Percentiles rank a stretch among this genome's conserved stretches.
Evolutionary conservation across 1,140 invertebrate genomes (phyloP).

Genomic region (Brachionus rotundiformis): DNA sequence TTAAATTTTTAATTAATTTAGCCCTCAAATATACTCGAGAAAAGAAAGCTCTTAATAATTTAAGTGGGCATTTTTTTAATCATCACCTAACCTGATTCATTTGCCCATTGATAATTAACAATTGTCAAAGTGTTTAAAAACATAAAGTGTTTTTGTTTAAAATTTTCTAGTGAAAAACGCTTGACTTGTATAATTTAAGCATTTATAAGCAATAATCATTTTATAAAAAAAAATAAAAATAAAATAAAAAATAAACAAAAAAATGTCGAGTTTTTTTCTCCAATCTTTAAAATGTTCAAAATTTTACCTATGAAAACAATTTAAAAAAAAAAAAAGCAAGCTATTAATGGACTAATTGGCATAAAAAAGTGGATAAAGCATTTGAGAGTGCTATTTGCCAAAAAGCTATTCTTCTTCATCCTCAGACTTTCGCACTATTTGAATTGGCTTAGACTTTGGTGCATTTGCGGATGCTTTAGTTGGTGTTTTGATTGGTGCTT

Average conservation of each 20-base stretch:
- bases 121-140: too few species aligned
- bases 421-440: conserved; percentile 19
- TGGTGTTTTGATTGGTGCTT: not conserved
- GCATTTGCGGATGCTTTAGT: not conserved
- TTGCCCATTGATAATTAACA: too few species aligned
- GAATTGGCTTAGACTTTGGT: conserved; percentile 17
- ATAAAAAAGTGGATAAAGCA: not conserved
- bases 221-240: not conserved
- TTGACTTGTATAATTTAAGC: not conserved
- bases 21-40: too few species aligned
- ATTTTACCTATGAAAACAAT: conserved; percentile 8
- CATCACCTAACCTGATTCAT: too few species aligned
- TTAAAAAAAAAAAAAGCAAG: conserved; percentile 10
- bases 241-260: not conserved
- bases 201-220: not conserved
- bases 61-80: too few species aligned
- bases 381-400: not conserved
- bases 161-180: not conserved
- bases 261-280: not conserved
- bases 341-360: not conserved
- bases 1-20: not conserved
- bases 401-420: not conserved
- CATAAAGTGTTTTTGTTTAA: too few species aligned
- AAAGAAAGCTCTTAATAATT: too few species aligned
- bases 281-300: not conserved